A percentile compares a stretch with the other conserved stretches of the same genome.
These are phyloP conservation scores for Macrotis lagotis DNA, from an alignment of 2,113 vertebrate species.

Conservation along the genomic window DNA sequence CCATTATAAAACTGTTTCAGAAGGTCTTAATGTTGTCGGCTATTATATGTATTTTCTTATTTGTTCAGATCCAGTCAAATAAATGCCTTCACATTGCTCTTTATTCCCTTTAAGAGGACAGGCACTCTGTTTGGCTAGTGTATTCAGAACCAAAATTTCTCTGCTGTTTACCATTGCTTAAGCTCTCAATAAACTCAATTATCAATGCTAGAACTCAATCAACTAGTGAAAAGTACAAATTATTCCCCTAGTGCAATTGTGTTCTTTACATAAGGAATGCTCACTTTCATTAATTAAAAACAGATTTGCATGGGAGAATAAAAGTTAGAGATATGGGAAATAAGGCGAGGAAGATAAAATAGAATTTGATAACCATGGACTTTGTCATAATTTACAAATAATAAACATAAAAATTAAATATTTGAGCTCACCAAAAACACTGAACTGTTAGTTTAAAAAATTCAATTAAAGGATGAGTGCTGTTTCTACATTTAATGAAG, in stretches of 20 bases:
- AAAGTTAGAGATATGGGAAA: neutral
- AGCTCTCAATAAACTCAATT: neutral
- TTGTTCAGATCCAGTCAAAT: neutral
- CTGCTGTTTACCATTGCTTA: neutral
- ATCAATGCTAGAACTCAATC: conserved; percentile 34
- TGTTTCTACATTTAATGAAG: conserved; percentile 61
- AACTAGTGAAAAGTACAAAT: neutral
- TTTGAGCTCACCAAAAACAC: conserved; percentile 54
- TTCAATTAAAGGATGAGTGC: conserved; percentile 61
- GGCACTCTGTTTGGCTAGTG: neutral
- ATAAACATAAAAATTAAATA: conserved; percentile 56
- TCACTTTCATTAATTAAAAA: conserved; percentile 21
- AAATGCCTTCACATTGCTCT: conserved; percentile 18
- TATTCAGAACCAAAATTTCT: conserved; percentile 42
- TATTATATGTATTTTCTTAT: conserved; percentile 40
- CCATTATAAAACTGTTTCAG: conserved; percentile 39
- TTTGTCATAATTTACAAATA: conserved; percentile 65
- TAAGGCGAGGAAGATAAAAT: conserved; percentile 27
- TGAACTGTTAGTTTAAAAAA: conserved; percentile 70
- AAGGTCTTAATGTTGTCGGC: conserved; percentile 22
- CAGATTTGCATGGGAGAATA: neutral
- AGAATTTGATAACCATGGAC: neutral
- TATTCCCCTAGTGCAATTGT: neutral
- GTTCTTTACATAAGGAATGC: conserved; percentile 21
- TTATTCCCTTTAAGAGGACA: conserved; percentile 3